phyloP scores from a whole-genome alignment of 2,888 invertebrate species.

The Nymphalis urticae region DNA sequence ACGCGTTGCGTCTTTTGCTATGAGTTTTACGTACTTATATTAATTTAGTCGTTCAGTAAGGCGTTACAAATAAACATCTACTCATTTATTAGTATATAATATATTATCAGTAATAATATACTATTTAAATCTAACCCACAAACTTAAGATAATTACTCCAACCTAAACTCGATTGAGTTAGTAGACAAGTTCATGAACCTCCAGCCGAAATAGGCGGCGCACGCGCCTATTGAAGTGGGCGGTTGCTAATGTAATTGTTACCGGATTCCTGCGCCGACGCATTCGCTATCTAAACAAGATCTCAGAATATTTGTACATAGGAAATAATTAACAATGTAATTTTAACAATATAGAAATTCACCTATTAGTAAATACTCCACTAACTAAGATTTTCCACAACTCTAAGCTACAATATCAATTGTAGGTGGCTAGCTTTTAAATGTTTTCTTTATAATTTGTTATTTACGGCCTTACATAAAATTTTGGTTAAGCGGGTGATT shows the following conservation, averaged over 20 bases:
- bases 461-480: too few relatives aligned
- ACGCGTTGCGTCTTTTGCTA: too few relatives aligned
- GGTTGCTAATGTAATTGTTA: constrained; percentile 54
- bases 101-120: neutral
- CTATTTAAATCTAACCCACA: neutral
- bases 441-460: too few relatives aligned
- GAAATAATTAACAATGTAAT: neutral
- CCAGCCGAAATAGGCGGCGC: constrained; percentile 20
- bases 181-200: constrained; percentile 30
- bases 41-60: too few relatives aligned
- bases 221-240: constrained; percentile 50
- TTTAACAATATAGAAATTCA: neutral
- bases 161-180: neutral
- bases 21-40: too few relatives aligned
- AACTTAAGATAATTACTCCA: neutral
- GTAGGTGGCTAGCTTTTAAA: too few relatives aligned
- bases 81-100: neutral
- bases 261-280: constrained; percentile 64
- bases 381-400: too few relatives aligned
- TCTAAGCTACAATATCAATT: too few relatives aligned
- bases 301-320: neutral
- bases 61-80: too few relatives aligned
- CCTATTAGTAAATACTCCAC: neutral
- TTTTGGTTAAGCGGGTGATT: too few relatives aligned
- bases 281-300: constrained; percentile 25